These are phyloP conservation scores for Platypus cylindrus DNA, from an alignment of 2,888 invertebrate genomes.

Conservation along the genomic window DNA sequence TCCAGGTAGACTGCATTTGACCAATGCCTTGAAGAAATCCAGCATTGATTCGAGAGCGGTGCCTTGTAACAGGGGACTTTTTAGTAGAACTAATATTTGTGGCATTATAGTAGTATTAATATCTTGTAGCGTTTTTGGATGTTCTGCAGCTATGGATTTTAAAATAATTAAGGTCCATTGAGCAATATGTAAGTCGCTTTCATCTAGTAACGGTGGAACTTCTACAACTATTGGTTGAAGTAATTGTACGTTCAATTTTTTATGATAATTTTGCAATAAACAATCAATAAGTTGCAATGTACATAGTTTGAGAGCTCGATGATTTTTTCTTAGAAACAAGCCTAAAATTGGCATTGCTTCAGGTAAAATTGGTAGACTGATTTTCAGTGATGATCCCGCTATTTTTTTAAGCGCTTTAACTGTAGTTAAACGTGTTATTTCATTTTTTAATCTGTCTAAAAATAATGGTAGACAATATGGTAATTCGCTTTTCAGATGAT, in stretches of 20 bases:
- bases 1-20: slow-evolving; percentile 58
- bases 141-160: slow-evolving; percentile 66
- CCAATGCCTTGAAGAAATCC: slow-evolving; percentile 86
- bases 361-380: slow-evolving; percentile 36
- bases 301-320: slow-evolving; percentile 83
- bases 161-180: slow-evolving; percentile 77
- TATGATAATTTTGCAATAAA: slow-evolving; percentile 76
- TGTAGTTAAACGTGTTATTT: slow-evolving; percentile 91
- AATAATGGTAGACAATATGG: slow-evolving; percentile 85
- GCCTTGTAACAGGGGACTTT: slow-evolving; percentile 85
- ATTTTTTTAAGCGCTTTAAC: slow-evolving; percentile 93
- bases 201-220: slow-evolving; percentile 80
- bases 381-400: slow-evolving; percentile 73
- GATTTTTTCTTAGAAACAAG: slow-evolving; percentile 91
- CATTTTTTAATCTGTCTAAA: slow-evolving; percentile 87
- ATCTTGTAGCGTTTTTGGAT: slow-evolving; percentile 64
- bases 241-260: slow-evolving; percentile 49
- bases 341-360: slow-evolving; percentile 88
- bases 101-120: slow-evolving; percentile 66
- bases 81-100: slow-evolving; percentile 73
- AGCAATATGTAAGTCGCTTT: slow-evolving; percentile 92
- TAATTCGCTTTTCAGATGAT: slow-evolving; percentile 67
- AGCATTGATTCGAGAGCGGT: slow-evolving; percentile 83
- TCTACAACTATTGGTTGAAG: slow-evolving; percentile 70
- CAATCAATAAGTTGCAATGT: slow-evolving; percentile 84